Percentiles rank a stretch among this genome's conserved stretches.
Evolutionary conservation across 2,888 invertebrate species (phyloP).

Genomic region (Acronicta psi): DNA sequence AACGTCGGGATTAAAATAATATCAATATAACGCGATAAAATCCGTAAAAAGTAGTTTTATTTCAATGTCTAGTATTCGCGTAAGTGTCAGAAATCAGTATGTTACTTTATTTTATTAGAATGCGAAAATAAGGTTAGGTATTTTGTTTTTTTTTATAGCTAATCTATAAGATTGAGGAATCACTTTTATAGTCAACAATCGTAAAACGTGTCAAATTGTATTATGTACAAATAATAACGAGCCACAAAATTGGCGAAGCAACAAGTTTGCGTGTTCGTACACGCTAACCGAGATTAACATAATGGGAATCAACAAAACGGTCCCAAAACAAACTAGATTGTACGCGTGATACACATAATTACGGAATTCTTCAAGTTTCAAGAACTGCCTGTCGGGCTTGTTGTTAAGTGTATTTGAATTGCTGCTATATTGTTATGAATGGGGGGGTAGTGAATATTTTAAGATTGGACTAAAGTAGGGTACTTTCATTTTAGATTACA

Average conservation of each 20-base stretch:
- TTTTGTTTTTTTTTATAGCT: no score
- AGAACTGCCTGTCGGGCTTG: conserved; percentile 9
- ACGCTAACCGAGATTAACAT: conserved; percentile 72
- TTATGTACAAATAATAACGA: conserved; percentile 49
- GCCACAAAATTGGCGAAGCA: conserved; percentile 66
- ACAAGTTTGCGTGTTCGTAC: conserved; percentile 83
- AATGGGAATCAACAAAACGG: conserved; percentile 74
- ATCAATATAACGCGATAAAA: no score
- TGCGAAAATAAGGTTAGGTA: no score
- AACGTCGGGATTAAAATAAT: no score
- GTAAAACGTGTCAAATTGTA: conserved; percentile 40
- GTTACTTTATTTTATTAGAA: no score
- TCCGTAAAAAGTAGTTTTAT: no score
- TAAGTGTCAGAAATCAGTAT: no score
- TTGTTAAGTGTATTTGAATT: conserved; percentile 19
- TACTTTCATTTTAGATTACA: no score
- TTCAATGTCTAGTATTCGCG: no score
- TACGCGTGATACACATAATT: conserved; percentile 57
- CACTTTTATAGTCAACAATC: conserved; percentile 2
- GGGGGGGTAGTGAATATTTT: not conserved
- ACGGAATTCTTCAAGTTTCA: conserved; percentile 52
- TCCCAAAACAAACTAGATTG: conserved; percentile 61
- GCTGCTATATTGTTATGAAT: conserved; percentile 24
- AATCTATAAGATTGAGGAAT: not conserved
- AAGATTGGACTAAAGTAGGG: not conserved